These are phyloP conservation scores for Zaprionus lineosus DNA, from an alignment of 2,888 invertebrate species.

Conservation along the genomic window DNA sequence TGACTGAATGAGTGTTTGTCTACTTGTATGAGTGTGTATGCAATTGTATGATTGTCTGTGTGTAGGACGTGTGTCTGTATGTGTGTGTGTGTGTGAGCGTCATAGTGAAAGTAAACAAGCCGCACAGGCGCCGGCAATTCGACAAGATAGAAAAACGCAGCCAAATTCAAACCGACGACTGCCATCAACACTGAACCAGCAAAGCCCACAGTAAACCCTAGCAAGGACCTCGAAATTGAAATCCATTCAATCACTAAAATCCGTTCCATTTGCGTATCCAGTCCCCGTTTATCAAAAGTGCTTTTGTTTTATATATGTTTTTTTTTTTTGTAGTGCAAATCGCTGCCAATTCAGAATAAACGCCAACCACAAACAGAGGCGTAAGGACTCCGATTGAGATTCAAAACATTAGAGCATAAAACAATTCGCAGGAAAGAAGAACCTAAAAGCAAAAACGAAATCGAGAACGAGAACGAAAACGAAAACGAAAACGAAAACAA, in stretches of 20 bases:
- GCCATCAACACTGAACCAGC: conserved; percentile 11
- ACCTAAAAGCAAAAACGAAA: neutral
- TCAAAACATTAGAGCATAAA: conserved; percentile 8
- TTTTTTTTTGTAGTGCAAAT: conserved; percentile 43
- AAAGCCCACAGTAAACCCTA: conserved; percentile 1
- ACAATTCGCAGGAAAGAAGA: neutral
- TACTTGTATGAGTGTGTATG: conserved; percentile 14
- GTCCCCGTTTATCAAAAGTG: conserved; percentile 18
- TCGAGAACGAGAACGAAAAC: neutral
- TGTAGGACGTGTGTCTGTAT: neutral
- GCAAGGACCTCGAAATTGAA: conserved; percentile 16
- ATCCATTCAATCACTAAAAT: conserved; percentile 33
- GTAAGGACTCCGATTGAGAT: conserved; percentile 9
- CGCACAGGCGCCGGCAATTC: conserved; percentile 57
- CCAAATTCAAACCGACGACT: conserved; percentile 13
- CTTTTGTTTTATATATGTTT: conserved; percentile 15
- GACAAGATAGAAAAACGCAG: conserved; percentile 14
- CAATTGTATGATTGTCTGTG: neutral
- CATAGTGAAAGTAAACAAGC: conserved; percentile 66
- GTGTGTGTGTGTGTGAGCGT: neutral
- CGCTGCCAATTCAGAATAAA: conserved; percentile 32
- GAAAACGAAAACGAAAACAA: conserved; percentile 2
- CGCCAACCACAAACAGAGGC: conserved; percentile 16
- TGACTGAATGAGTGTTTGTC: too few relatives aligned
- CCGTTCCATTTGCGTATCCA: conserved; percentile 13